phyloP scores from a whole-genome alignment of 2,888 invertebrate genomes.

The Gibbula magus region DNA sequence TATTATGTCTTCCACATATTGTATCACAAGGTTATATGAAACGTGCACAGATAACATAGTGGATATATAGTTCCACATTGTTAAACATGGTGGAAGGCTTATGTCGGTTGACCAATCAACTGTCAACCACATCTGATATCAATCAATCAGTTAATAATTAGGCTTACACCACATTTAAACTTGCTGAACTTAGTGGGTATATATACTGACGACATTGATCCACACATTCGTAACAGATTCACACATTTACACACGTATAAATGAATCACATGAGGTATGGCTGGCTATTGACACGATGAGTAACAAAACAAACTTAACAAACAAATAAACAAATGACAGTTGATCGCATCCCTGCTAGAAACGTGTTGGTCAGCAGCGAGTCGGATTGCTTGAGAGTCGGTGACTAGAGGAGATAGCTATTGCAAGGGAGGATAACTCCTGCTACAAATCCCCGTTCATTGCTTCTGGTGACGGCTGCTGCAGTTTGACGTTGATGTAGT shows the following conservation, averaged over 20 bases:
- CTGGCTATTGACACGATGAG: not conserved
- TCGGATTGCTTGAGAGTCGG: not conserved
- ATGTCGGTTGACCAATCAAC: too few species aligned
- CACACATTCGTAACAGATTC: not conserved
- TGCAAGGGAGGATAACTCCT: slow-evolving; percentile 1
- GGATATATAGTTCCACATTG: too few species aligned
- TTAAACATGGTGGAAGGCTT: too few species aligned
- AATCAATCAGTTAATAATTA: too few species aligned
- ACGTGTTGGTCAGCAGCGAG: not conserved
- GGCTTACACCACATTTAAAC: too few species aligned
- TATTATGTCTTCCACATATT: too few species aligned
- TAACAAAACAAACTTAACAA: slow-evolving; percentile 5
- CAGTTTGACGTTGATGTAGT: slow-evolving; percentile 72
- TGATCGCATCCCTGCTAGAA: not conserved
- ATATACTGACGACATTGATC: not conserved
- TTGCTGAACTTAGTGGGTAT: too few species aligned
- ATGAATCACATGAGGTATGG: slow-evolving; percentile 7
- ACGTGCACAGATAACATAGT: too few species aligned
- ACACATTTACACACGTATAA: not conserved
- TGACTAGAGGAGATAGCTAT: not conserved
- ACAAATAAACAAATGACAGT: not conserved
- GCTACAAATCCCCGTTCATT: slow-evolving; percentile 30
- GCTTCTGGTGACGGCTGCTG: slow-evolving; percentile 56
- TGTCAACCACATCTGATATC: too few species aligned
- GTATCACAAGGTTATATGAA: too few species aligned